These are phyloP conservation scores for Antheraea mylitta DNA, from an alignment of 1,140 invertebrate species.

Conservation along the genomic window DNA sequence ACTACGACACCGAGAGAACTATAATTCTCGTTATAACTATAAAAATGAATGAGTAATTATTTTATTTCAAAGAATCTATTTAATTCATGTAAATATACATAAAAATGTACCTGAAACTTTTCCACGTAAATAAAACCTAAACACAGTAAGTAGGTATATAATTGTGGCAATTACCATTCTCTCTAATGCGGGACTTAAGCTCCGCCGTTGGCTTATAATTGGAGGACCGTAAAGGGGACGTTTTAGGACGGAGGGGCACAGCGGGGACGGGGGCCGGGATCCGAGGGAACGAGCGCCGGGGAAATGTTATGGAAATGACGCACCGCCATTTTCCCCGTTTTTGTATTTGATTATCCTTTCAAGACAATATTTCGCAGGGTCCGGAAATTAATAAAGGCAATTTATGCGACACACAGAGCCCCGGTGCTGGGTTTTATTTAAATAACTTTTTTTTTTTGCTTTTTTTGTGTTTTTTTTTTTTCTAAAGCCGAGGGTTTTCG, in stretches of 20 bases:
- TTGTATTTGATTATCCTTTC: slow-evolving; percentile 79
- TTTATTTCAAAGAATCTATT: too few relatives aligned
- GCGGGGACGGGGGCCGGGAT: slow-evolving; percentile 41
- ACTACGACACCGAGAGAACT: too few relatives aligned
- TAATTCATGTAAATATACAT: too few relatives aligned
- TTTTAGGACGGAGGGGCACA: slow-evolving; percentile 64
- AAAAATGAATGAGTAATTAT: too few relatives aligned
- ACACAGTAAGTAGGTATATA: slow-evolving; percentile 36
- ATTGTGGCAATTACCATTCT: slow-evolving; percentile 64
- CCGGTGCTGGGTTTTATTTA: slow-evolving; percentile 69
- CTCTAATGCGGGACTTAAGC: slow-evolving; percentile 74
- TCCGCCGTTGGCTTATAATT: slow-evolving; percentile 68
- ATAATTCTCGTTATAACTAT: too few relatives aligned
- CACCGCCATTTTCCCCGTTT: slow-evolving; percentile 75
- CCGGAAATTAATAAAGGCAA: slow-evolving; percentile 77
- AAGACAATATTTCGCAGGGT: slow-evolving; percentile 76
- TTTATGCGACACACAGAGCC: slow-evolving; percentile 74
- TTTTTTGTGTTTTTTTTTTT: slow-evolving; percentile 28
- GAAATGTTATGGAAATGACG: slow-evolving; percentile 77
- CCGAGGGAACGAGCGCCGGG: slow-evolving; percentile 25
- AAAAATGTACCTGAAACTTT: too few relatives aligned
- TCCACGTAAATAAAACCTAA: too few relatives aligned
- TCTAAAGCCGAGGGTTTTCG: slow-evolving; percentile 54
- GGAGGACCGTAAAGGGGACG: slow-evolving; percentile 67
- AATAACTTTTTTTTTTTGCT: slow-evolving; percentile 62